Conservation (phyloP, 2,113 vertebrate species). For the Agapornis roseicollis region DNA sequence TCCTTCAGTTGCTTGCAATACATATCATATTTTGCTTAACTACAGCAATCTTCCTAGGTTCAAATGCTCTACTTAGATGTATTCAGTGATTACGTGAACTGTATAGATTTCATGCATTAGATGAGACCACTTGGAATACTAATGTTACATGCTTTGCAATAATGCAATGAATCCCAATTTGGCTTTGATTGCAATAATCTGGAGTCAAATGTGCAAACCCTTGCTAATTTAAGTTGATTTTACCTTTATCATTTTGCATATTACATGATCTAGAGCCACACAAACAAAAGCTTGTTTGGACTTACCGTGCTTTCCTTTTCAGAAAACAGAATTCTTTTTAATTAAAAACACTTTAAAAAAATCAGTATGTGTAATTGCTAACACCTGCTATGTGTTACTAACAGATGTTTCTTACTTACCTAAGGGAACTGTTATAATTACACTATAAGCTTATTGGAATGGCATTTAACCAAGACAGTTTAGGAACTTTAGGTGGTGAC, state of each 20-base stretch:
- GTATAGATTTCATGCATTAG: slow-evolving; percentile 43
- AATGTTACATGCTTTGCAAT: slow-evolving; percentile 7
- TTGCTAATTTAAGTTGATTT: slow-evolving; percentile 68
- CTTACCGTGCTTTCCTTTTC: slow-evolving; percentile 69
- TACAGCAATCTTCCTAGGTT: background rate
- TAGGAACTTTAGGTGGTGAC: slow-evolving; percentile 70
- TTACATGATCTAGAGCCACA: slow-evolving; percentile 50
- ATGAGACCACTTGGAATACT: slow-evolving; percentile 28
- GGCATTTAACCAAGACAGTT: slow-evolving; percentile 75
- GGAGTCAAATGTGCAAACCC: slow-evolving; percentile 44
- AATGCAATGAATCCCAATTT: slow-evolving; percentile 31
- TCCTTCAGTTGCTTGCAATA: background rate
- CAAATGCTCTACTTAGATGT: background rate
- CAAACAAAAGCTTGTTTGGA: slow-evolving; percentile 70
- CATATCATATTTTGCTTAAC: background rate
- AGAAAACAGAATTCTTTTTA: slow-evolving; percentile 80
- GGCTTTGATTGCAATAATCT: slow-evolving; percentile 58
- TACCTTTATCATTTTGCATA: slow-evolving; percentile 45
- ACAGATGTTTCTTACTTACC: slow-evolving; percentile 82
- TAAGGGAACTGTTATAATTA: slow-evolving; percentile 81
- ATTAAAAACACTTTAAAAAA: slow-evolving; percentile 80
- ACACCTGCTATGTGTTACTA: slow-evolving; percentile 80
- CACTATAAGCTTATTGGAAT: slow-evolving; percentile 74
- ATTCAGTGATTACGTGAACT: background rate
- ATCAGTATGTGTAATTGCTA: slow-evolving; percentile 80